phyloP scores from a whole-genome alignment of 2,888 invertebrate genomes.

The Pherbina coryleti region DNA sequence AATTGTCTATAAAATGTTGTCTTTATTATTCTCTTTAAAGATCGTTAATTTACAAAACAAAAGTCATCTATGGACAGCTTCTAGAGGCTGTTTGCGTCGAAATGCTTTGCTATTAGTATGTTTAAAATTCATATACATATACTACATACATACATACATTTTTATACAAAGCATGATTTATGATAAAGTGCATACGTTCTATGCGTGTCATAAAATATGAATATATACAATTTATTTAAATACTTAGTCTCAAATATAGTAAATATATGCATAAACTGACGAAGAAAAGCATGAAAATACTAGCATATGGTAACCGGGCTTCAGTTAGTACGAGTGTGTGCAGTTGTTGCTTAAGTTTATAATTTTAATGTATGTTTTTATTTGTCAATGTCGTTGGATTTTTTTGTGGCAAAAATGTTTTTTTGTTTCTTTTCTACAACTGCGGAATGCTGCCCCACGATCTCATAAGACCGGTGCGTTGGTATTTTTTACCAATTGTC shows the following conservation, averaged over 20 bases:
- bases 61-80: no score
- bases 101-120: no score
- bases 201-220: neutral
- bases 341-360: neutral
- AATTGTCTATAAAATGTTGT: no score
- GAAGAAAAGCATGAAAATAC: neutral
- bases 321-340: neutral
- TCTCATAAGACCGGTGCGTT: constrained; percentile 71
- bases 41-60: no score
- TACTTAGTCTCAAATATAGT: constrained; percentile 22
- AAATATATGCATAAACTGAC: neutral
- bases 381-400: neutral
- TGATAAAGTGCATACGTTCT: neutral
- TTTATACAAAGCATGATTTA: neutral
- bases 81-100: no score
- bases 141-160: neutral
- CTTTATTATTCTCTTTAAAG: no score
- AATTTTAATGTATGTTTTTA: neutral
- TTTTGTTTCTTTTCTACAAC: constrained; percentile 54
- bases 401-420: neutral
- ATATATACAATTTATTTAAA: constrained; percentile 31
- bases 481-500: constrained; percentile 85
- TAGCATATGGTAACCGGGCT: neutral
- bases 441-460: constrained; percentile 73
- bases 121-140: neutral